Evolutionary conservation across 2,888 invertebrate genomes (phyloP).

Genomic region (Macrosiphum euphorbiae): DNA sequence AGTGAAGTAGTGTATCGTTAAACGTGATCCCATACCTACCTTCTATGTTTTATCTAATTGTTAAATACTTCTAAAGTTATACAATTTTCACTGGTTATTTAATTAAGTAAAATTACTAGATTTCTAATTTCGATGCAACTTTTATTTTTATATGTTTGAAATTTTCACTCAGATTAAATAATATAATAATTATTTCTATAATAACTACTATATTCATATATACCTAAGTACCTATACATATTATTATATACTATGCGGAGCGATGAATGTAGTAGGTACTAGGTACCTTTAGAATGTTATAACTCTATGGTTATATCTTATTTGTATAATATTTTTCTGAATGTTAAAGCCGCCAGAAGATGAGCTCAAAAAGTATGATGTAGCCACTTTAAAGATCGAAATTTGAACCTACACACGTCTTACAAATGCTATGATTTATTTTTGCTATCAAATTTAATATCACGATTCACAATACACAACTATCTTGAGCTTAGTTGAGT

Average conservation of each 20-base stretch:
- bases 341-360: background rate
- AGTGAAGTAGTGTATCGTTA: background rate
- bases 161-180: background rate
- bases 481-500: background rate
- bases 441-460: background rate
- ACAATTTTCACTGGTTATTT: background rate
- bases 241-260: background rate
- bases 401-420: background rate
- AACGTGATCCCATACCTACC: background rate
- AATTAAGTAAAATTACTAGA: background rate
- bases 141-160: background rate
- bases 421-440: background rate
- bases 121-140: too few relatives aligned
- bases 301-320: background rate
- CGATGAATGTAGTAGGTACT: background rate
- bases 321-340: background rate
- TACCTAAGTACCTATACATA: background rate
- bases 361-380: background rate
- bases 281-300: background rate
- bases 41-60: background rate
- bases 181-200: background rate
- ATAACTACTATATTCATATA: background rate
- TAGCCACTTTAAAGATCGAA: background rate
- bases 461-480: background rate
- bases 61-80: background rate